These are phyloP conservation scores for Xylocampa areola DNA, from an alignment of 2,888 invertebrate species.

Conservation along the genomic window DNA sequence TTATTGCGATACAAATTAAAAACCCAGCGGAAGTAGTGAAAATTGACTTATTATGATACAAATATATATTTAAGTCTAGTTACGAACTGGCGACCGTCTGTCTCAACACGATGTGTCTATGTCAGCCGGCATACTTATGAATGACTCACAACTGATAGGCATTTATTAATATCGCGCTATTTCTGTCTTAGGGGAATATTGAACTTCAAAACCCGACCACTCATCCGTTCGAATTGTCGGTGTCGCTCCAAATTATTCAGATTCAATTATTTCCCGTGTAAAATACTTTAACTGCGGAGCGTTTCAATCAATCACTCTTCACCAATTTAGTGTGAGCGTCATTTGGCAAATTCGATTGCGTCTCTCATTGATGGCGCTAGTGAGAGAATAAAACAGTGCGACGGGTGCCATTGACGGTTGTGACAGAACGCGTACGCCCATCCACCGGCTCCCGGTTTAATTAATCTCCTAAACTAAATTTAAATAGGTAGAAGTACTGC, in stretches of 20 bases:
- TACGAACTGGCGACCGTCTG: constrained; percentile 32
- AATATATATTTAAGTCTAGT: constrained; percentile 24
- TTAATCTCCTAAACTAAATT: constrained; percentile 86
- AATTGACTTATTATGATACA: constrained; percentile 35
- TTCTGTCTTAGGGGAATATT: constrained; percentile 44
- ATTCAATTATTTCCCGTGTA: constrained; percentile 78
- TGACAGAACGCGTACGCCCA: constrained; percentile 76
- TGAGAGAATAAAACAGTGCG: constrained; percentile 83
- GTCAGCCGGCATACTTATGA: constrained; percentile 48
- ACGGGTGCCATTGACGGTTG: constrained; percentile 82
- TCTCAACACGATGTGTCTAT: constrained; percentile 37
- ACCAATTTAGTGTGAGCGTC: constrained; percentile 84
- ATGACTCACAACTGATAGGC: constrained; percentile 41
- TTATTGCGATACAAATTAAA: neutral
- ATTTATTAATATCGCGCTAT: constrained; percentile 54
- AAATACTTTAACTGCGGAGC: constrained; percentile 77
- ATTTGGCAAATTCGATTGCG: constrained; percentile 87
- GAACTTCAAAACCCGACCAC: constrained; percentile 38
- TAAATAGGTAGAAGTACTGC: constrained; percentile 76
- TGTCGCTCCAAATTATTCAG: constrained; percentile 74
- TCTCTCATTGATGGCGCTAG: constrained; percentile 78
- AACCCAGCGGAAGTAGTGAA: constrained; percentile 28
- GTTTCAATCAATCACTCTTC: constrained; percentile 86
- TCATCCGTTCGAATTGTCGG: constrained; percentile 48
- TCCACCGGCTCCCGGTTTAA: constrained; percentile 74